phyloP scores from a whole-genome alignment of 2,888 invertebrate species.

The Cremastobaeus sp. region DNA sequence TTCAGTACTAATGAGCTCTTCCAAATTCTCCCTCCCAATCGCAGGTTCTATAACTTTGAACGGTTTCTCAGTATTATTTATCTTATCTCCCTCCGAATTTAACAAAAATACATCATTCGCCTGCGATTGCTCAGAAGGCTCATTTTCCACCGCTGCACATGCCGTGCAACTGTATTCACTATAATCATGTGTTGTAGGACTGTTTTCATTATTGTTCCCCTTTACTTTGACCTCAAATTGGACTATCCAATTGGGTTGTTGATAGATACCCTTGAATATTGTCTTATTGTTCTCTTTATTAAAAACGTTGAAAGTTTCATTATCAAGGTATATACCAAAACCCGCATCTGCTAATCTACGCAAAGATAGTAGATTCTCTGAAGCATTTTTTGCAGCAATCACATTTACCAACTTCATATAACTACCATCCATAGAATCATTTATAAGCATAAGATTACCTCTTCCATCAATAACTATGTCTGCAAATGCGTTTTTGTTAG shows the following conservation, averaged over 20 bases:
- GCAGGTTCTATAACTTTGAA: no score
- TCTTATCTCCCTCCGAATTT: no score
- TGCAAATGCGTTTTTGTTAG: constrained; percentile 58
- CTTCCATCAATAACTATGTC: constrained; percentile 62
- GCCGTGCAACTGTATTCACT: no score
- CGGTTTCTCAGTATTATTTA: no score
- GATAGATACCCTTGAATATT: constrained; percentile 48
- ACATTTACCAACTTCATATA: constrained; percentile 49
- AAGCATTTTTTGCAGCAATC: no score
- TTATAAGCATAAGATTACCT: constrained; percentile 58
- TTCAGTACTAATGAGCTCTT: no score
- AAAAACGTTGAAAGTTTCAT: constrained; percentile 43
- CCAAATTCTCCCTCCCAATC: no score
- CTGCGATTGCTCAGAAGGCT: constrained; percentile 20
- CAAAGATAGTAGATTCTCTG: constrained; percentile 62
- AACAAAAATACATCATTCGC: background rate
- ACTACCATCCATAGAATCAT: constrained; percentile 31
- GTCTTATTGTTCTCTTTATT: constrained; percentile 46
- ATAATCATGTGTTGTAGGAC: constrained; percentile 4
- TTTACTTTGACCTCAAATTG: constrained; percentile 42
- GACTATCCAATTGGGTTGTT: constrained; percentile 55
- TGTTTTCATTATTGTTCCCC: background rate
- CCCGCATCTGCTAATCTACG: no score
- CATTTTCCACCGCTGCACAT: constrained; percentile 31
- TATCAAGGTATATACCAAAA: constrained; percentile 43